Evolutionary conservation across 35 echinoderm and acorn worm species (phyloP).

Genomic region (Apostichopus parvimensis): DNA sequence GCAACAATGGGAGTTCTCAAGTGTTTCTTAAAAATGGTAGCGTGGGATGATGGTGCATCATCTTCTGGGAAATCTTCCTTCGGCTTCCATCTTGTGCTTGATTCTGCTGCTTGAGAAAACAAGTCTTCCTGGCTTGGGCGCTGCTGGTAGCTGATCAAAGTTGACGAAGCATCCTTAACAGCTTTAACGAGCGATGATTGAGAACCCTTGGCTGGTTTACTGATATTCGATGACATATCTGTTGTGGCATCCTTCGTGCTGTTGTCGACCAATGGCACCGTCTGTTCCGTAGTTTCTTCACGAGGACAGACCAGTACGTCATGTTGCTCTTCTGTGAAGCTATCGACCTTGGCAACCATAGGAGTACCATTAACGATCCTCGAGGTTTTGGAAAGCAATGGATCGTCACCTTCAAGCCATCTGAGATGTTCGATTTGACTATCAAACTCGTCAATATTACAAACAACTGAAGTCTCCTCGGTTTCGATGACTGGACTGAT

Average conservation of each 20-base stretch:
- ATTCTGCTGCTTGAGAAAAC: background rate
- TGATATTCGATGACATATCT: background rate
- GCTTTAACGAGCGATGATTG: background rate
- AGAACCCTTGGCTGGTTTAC: background rate
- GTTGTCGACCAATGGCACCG: background rate
- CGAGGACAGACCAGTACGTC: background rate
- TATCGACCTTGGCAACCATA: background rate
- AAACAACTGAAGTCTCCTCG: background rate
- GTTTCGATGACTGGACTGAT: background rate
- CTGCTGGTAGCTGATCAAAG: background rate
- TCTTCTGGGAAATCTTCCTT: background rate
- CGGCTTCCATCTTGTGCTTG: background rate
- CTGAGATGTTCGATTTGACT: background rate
- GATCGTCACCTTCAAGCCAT: background rate
- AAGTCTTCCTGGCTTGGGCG: background rate
- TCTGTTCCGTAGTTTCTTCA: background rate
- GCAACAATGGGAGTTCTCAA: background rate
- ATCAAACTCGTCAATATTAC: background rate
- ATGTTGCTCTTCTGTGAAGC: background rate
- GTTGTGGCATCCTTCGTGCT: background rate
- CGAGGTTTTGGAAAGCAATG: background rate
- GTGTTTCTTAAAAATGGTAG: background rate
- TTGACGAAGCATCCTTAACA: background rate
- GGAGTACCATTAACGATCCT: background rate
- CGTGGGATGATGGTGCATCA: background rate